Evolutionary conservation across 2,888 invertebrate species (phyloP).

Genomic region (Nomada ruficornis): DNA sequence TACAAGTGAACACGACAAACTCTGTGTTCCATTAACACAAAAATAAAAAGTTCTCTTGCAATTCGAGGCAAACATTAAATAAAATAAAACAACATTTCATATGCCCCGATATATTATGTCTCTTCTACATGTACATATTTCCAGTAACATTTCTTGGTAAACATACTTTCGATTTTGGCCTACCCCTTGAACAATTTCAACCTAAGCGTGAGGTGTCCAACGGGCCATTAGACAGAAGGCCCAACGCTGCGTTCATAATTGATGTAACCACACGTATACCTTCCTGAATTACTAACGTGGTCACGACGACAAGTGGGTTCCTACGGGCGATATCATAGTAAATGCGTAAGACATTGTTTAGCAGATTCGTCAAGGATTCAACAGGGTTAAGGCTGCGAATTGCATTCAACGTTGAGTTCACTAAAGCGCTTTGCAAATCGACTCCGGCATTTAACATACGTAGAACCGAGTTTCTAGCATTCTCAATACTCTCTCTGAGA

Average conservation of each 20-base stretch:
- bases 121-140: background rate
- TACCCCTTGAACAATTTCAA: too few species aligned
- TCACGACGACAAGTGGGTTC: background rate
- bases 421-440: slow-evolving; percentile 58
- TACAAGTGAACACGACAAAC: too few species aligned
- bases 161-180: background rate
- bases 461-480: slow-evolving; percentile 56
- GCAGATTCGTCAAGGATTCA: slow-evolving; percentile 40
- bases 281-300: background rate
- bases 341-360: slow-evolving; percentile 52
- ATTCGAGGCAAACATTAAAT: too few species aligned
- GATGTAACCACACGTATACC: background rate
- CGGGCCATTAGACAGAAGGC: background rate
- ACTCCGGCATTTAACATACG: slow-evolving; percentile 44
- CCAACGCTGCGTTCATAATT: background rate
- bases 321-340: slow-evolving; percentile 21
- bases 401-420: slow-evolving; percentile 55
- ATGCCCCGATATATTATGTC: background rate
- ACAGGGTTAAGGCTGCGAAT: slow-evolving; percentile 56
- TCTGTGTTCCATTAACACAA: too few species aligned
- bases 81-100: too few species aligned
- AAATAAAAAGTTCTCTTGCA: too few species aligned
- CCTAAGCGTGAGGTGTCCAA: too few species aligned
- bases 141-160: background rate
- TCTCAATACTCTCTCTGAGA: slow-evolving; percentile 30